Percentiles rank a stretch among this genome's conserved stretches.
phyloP scores from a whole-genome alignment of 2,113 vertebrate species.

The Andinoacara biseriatus region DNA sequence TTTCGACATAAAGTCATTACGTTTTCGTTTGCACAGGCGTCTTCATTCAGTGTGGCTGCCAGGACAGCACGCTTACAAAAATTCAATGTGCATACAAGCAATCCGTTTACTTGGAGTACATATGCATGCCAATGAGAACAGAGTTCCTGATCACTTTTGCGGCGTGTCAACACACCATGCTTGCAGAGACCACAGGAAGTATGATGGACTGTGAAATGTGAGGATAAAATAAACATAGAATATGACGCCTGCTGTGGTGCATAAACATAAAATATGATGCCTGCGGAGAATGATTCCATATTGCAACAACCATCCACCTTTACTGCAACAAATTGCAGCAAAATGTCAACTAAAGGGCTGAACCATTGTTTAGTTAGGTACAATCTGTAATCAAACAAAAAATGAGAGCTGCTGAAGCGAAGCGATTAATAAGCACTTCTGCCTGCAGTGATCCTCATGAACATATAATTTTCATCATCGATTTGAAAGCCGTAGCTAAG shows the following conservation, averaged over 20 bases:
- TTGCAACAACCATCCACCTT: background rate
- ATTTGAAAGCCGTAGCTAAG: conserved; percentile 36
- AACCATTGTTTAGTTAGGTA: background rate
- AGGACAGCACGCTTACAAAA: background rate
- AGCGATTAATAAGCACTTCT: conserved; percentile 21
- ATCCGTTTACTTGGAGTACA: background rate
- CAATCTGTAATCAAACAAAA: conserved; percentile 22
- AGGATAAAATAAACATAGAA: background rate
- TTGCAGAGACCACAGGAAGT: background rate
- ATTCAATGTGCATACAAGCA: background rate
- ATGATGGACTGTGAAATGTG: background rate
- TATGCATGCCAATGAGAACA: background rate
- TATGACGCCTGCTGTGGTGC: background rate
- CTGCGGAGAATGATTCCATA: background rate
- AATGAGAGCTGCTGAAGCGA: background rate
- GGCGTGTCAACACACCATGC: background rate
- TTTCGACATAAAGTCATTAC: conserved; percentile 36
- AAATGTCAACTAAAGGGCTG: conserved; percentile 4
- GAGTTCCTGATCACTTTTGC: background rate
- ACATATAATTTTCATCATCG: conserved; percentile 40
- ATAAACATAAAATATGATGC: background rate
- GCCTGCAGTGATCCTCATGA: conserved; percentile 35
- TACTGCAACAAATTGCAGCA: background rate
- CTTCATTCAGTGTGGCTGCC: conserved; percentile 6
- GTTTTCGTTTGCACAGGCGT: conserved; percentile 10